Evolutionary conservation across 2,113 vertebrate species (phyloP), one percentile per base, ranked within the genome.

Genomic region (Seriola aureovittata): DNA sequence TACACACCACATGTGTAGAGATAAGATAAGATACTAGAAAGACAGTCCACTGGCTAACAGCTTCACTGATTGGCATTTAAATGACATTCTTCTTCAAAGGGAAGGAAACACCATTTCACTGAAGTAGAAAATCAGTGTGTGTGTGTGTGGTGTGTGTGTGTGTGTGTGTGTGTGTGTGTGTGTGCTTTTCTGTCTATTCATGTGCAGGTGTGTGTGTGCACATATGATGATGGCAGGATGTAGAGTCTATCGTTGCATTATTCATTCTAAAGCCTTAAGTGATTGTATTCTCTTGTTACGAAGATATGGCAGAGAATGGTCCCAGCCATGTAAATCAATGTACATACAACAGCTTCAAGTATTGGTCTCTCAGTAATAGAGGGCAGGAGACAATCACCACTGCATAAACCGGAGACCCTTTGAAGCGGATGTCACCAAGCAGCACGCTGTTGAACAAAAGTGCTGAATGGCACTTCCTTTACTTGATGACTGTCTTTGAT

Each of bases 351-450:
- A 73, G 81, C 89, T 83, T 88, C 88, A 89, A 85, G 92, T 80
- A 87, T 83, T 80, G 86, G 58, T 55, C 85, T 82, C 48, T 81
- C 65, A 77, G 80, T 87, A 87, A 91, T 88, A 78, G 87, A 89
- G 86, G 85, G 85, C 86, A 91, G 65, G 67, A 89, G 88, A 89
- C 85, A 92, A 93, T 92, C 91, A 92, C 86, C 64, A 82, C 66
- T 36, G 57, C 78, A 82, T 80, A 77, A 86, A 87, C 68, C 44
- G 1, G 9, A 59, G 81, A 88, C 78, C 80, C 85, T 92, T 90
- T 85, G 69, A 87, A 77, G 77, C 54, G 91, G 93, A 93, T 91
- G 86, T 90, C 89, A 93, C 52, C 62, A 42, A 69, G 74, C 72
- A 75, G 71, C 75, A 72, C 1, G 65, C 6, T 48, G 75, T 63